Evolutionary conservation across 2,113 vertebrate genomes (phyloP).

Genomic region (Crotophaga sulcirostris): DNA sequence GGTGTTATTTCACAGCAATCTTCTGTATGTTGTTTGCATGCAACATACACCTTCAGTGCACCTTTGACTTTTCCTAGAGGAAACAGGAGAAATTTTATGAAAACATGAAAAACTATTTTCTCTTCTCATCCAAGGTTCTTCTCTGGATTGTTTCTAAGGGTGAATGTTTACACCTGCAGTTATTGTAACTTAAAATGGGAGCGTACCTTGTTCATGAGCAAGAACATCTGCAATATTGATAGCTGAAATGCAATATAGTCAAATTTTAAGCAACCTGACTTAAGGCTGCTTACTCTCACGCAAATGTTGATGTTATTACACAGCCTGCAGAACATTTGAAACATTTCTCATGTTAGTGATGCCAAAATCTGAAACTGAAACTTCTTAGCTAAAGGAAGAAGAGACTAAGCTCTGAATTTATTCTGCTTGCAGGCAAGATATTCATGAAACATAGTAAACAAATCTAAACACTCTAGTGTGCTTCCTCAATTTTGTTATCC

Average conservation of each 20-base stretch:
- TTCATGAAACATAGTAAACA: not conserved
- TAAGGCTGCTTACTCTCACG: not conserved
- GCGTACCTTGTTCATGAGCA: not conserved
- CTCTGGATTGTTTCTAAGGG: too few species aligned
- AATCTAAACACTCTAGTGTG: not conserved
- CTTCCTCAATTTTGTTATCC: not conserved
- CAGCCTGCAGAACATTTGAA: not conserved
- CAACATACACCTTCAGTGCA: not conserved
- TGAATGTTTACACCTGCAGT: not conserved
- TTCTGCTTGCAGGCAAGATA: not conserved
- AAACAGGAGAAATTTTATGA: not conserved
- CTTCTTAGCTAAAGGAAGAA: not conserved
- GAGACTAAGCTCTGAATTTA: not conserved
- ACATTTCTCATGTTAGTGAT: not conserved
- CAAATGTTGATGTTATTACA: not conserved
- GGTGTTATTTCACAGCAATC: not conserved
- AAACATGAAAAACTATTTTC: not conserved
- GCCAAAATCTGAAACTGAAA: not conserved
- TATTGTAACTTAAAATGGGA: not conserved
- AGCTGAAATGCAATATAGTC: not conserved
- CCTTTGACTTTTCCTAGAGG: not conserved
- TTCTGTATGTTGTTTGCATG: not conserved
- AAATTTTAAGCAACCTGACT: too few species aligned
- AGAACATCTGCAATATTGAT: not conserved
- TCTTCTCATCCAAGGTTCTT: too few species aligned